phyloP scores from a whole-genome alignment of 2,888 invertebrate genomes.

The Alcis repandata region DNA sequence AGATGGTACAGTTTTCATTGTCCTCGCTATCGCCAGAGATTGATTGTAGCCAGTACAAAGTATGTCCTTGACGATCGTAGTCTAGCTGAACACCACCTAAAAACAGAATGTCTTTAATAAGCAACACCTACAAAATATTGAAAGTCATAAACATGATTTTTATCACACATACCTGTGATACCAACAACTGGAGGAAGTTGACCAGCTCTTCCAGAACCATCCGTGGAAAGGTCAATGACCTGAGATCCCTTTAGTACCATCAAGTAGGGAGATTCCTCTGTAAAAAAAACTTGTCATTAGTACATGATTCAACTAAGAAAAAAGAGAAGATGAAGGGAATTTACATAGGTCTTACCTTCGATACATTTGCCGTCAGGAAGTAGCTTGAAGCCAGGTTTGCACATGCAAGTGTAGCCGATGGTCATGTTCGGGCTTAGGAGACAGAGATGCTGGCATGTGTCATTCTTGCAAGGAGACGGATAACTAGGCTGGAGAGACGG shows the following conservation, averaged over 20 bases:
- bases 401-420: conserved; percentile 94
- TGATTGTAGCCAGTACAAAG: conserved; percentile 95
- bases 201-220: conserved; percentile 91
- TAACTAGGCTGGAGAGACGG: conserved; percentile 95
- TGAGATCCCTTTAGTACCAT: conserved; percentile 96
- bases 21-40: conserved; percentile 89
- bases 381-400: conserved; percentile 94
- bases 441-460: conserved; percentile 95
- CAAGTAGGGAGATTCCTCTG: conserved; percentile 95
- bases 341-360: conserved; percentile 86
- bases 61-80: conserved; percentile 94
- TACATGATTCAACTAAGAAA: neutral
- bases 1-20: conserved; percentile 95
- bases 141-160: neutral
- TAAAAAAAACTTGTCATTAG: conserved; percentile 43
- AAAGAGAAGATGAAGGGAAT: neutral
- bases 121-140: neutral
- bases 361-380: conserved; percentile 90
- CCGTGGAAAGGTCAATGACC: conserved; percentile 93
- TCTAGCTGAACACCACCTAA: conserved; percentile 94
- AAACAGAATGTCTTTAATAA: neutral
- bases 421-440: conserved; percentile 92
- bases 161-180: conserved; percentile 79
- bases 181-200: conserved; percentile 95
- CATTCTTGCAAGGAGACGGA: conserved; percentile 90